Percentiles rank a stretch among this genome's conserved stretches.
Conservation (phyloP, 1,140 invertebrate genomes). For the Steinernema khuongi region DNA sequence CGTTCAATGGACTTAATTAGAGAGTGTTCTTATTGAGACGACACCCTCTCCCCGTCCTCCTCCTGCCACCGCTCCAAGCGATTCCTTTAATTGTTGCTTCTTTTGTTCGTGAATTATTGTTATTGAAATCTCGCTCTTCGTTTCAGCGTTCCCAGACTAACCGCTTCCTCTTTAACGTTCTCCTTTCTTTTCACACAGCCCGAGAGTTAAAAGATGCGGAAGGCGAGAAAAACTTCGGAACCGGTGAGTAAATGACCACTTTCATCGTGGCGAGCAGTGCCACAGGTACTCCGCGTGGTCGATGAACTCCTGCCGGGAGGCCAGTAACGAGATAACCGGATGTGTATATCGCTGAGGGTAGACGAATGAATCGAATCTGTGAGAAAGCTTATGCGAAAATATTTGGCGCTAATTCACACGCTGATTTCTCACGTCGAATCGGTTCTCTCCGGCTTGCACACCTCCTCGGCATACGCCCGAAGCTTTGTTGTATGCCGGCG, state of each 20-base stretch:
- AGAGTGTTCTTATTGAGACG: not conserved
- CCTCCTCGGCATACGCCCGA: too few species aligned
- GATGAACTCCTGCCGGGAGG: not conserved
- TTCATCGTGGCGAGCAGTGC: not conserved
- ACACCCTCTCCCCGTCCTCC: not conserved
- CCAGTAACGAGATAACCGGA: not conserved
- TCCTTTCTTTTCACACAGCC: not conserved
- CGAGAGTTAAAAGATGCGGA: not conserved
- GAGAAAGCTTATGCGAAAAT: not conserved
- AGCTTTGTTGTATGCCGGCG: too few species aligned
- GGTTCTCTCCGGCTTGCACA: not conserved
- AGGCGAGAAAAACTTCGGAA: constrained; percentile 2
- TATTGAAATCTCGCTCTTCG: not conserved
- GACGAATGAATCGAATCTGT: not conserved
- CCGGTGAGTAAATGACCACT: not conserved
- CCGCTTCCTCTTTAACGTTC: not conserved
- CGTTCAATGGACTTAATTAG: not conserved
- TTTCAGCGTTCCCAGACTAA: not conserved
- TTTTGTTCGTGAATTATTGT: not conserved
- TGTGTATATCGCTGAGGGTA: not conserved
- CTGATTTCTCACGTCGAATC: not conserved
- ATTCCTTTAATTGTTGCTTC: constrained; percentile 11
- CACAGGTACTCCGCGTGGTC: not conserved
- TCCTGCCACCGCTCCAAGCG: not conserved
- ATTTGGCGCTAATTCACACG: constrained; percentile 1